Evolutionary conservation across 2,113 vertebrate species (phyloP).

Genomic region (Neomonachus schauinslandi): DNA sequence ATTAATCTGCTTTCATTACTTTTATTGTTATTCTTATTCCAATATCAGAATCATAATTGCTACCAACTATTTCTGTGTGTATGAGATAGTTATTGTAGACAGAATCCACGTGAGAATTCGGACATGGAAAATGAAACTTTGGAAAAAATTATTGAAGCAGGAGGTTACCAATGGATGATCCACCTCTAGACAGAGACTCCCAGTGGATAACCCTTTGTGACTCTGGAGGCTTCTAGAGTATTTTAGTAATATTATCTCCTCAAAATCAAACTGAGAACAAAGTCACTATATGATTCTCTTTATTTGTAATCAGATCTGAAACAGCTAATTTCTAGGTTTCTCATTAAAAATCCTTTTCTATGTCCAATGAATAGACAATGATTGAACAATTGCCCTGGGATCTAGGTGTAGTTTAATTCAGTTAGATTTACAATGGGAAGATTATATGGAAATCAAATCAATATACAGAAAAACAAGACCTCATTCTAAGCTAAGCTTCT

Average conservation of each 20-base stretch:
- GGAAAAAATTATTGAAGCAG: neutral
- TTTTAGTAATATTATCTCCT: neutral
- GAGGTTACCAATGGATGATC: neutral
- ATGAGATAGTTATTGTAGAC: neutral
- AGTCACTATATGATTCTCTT: neutral
- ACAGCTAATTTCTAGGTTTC: neutral
- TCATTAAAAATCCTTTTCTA: neutral
- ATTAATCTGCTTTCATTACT: neutral
- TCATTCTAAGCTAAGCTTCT: neutral
- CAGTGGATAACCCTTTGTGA: neutral
- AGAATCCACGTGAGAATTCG: neutral
- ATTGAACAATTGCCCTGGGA: neutral
- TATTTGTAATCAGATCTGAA: neutral
- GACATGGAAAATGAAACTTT: neutral
- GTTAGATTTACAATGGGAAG: neutral
- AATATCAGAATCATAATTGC: neutral
- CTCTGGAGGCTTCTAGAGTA: neutral
- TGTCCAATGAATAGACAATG: neutral
- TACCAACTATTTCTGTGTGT: neutral
- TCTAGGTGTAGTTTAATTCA: constrained; percentile 8
- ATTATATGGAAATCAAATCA: neutral
- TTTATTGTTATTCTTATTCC: neutral
- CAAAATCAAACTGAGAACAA: constrained; percentile 35
- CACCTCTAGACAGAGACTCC: neutral
- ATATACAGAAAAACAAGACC: neutral